Evolutionary conservation across 2,797 vertebrate species (phyloP), one percentile per base, ranked within the genome.

Genomic region (Rhinichthys osculus): DNA sequence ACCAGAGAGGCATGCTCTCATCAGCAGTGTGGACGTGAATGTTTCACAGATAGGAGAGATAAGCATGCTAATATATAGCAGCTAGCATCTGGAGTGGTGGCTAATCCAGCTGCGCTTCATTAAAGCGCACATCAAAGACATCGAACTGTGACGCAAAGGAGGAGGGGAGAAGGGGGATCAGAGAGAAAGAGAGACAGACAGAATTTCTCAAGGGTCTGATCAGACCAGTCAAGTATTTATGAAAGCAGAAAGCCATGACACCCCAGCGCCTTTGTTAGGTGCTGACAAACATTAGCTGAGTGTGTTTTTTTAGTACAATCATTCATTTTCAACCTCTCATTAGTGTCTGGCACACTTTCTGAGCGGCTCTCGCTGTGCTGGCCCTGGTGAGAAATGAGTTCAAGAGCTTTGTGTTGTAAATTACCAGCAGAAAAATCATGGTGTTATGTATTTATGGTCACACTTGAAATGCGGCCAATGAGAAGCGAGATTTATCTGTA

Each of bases 351-450:
- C 78, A 83, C 66, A 52, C 57, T 38, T 77, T 88, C 62, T 85
- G 38, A 85, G 52, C 44, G 7, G 67, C 79, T 69, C 74, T 74
- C 38, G 17, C 40, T 80, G 33, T 84, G 86, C 76, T 73, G 74
- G 78, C 62, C 62, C 16, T 72, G 74, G 70, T 83, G 88, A 85
- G 80, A 86, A 86, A 88, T 87, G 16, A 87, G 84, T 86, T 84
- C 80, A 81, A 73, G 81, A 59, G 80, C 57, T 82, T 33, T 81
- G 72, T 57, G 78, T 72, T 84, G 70, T 76, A 85, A 83, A 82
- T 84, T 66, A 85, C 82, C 33, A 72, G 47, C 81, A 78, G 85
- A 85, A 81, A 81, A 59, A 72, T 47, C 9, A 27, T 42, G 59
- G 54, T 83, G 71, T 77, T 86, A 79, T 57, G 57, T 47, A 23